Evolutionary conservation across 2,797 vertebrate genomes (phyloP).

Genomic region (Atherinosoma microstoma): DNA sequence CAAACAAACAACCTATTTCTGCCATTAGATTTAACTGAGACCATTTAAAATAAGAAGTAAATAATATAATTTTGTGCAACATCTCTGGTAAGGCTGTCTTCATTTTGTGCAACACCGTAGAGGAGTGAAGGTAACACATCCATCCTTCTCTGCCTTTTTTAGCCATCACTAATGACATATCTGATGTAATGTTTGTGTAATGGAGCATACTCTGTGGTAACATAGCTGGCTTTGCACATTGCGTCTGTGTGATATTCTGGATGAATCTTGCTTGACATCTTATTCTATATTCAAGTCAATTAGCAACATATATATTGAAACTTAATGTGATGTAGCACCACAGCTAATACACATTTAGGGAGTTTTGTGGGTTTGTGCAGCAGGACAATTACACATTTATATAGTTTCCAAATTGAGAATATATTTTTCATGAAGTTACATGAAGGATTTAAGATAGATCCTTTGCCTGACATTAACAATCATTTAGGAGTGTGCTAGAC

Average conservation of each 20-base stretch:
- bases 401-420: background rate
- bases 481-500: background rate
- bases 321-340: conserved; percentile 6
- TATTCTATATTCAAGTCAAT: conserved; percentile 37
- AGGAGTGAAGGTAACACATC: conserved; percentile 35
- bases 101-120: conserved; percentile 21
- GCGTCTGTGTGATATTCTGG: conserved; percentile 10
- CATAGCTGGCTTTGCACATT: conserved; percentile 43
- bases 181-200: conserved; percentile 72
- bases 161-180: conserved; percentile 38
- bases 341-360: background rate
- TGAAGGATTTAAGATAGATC: conserved; percentile 8
- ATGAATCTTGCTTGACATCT: conserved; percentile 31
- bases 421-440: background rate
- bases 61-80: background rate
- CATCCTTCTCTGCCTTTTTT: conserved; percentile 36
- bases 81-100: conserved; percentile 10
- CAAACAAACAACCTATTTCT: background rate
- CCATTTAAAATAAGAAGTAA: background rate
- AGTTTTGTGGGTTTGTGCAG: conserved; percentile 12
- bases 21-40: background rate
- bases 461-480: conserved; percentile 15
- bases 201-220: conserved; percentile 32
- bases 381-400: background rate
- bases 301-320: conserved; percentile 15